These are phyloP conservation scores for Lucinisca nassula DNA, from an alignment of 2,888 invertebrate species.

Conservation along the genomic window DNA sequence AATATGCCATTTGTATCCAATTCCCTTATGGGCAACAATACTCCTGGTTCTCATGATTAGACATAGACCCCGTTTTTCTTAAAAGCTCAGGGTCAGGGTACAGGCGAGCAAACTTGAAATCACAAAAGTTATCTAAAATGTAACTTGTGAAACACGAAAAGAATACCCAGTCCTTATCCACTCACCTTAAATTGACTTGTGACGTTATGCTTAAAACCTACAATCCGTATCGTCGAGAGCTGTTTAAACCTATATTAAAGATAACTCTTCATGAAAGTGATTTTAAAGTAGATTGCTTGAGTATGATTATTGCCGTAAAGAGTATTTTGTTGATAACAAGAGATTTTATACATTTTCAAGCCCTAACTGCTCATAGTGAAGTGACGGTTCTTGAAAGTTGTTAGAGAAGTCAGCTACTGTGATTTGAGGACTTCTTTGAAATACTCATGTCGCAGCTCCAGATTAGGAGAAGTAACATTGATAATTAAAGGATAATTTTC, in stretches of 20 bases:
- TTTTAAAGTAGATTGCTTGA: constrained; percentile 43
- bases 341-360: neutral
- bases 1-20: too few relatives aligned
- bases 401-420: neutral
- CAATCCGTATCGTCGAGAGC: neutral
- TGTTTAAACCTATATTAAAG: constrained; percentile 19
- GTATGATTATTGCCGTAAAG: constrained; percentile 7
- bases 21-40: too few relatives aligned
- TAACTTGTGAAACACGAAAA: too few relatives aligned
- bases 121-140: too few relatives aligned
- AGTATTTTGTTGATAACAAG: constrained; percentile 16
- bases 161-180: too few relatives aligned
- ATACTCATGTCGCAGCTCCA: neutral
- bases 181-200: too few relatives aligned
- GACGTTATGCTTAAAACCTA: neutral
- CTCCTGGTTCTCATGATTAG: too few relatives aligned
- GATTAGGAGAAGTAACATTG: too few relatives aligned
- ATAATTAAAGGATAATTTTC: too few relatives aligned
- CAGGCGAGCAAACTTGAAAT: too few relatives aligned
- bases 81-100: too few relatives aligned
- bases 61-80: too few relatives aligned
- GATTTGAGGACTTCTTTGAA: neutral
- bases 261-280: constrained; percentile 44
- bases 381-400: neutral
- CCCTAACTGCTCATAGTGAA: neutral